phyloP scores from a whole-genome alignment of 2,888 invertebrate species.

The Xylota segnis region DNA sequence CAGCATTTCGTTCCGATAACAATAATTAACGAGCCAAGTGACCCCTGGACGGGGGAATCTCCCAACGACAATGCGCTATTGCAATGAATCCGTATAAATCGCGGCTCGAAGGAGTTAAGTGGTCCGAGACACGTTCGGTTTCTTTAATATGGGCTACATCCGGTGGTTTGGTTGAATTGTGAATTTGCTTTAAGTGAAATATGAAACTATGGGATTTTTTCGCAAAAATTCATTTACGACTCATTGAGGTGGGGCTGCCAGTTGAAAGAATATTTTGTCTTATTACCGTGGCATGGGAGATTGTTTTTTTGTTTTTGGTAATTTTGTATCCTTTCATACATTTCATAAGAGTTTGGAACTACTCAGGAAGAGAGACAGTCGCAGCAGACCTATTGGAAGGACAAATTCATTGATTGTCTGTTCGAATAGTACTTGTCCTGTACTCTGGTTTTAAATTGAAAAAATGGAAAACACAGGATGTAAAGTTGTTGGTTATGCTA shows the following conservation, averaged over 20 bases:
- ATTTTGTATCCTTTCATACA: too few species aligned
- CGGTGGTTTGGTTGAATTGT: constrained; percentile 59
- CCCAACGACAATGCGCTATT: constrained; percentile 33
- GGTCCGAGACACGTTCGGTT: constrained; percentile 68
- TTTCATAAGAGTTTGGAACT: too few species aligned
- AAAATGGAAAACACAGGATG: too few species aligned
- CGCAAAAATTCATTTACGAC: too few species aligned
- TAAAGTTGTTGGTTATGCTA: too few species aligned
- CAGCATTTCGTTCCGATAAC: constrained; percentile 54
- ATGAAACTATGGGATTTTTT: constrained; percentile 67
- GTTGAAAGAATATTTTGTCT: constrained; percentile 3
- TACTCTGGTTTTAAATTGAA: too few species aligned
- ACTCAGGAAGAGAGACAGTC: too few species aligned
- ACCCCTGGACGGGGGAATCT: constrained; percentile 42
- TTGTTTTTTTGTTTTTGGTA: too few species aligned
- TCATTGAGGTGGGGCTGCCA: constrained; percentile 24
- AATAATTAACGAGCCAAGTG: constrained; percentile 70
- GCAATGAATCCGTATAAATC: constrained; percentile 74
- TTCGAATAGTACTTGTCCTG: too few species aligned
- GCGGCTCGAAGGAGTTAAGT: constrained; percentile 56
- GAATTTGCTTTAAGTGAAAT: constrained; percentile 50
- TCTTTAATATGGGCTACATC: constrained; percentile 64
- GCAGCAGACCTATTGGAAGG: too few species aligned
- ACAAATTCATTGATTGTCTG: too few species aligned
- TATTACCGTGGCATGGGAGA: not conserved